Evolutionary conservation across 1,140 invertebrate species (phyloP).

Genomic region (Brachionus manjavacas): DNA sequence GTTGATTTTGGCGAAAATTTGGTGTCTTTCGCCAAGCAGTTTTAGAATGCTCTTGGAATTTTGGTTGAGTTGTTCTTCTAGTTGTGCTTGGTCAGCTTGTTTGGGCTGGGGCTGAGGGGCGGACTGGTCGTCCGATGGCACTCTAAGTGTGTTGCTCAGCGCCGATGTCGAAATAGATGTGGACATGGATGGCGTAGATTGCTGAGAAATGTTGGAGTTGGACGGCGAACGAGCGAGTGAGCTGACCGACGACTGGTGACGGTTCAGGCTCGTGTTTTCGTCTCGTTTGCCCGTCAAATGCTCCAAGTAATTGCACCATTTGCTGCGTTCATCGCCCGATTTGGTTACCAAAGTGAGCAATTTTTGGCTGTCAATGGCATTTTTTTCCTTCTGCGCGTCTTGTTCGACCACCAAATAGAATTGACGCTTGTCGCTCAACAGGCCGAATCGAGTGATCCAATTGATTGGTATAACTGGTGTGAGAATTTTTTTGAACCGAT

Average conservation of each 20-base stretch:
- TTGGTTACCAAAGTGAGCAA: constrained; percentile 8
- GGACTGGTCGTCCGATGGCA: background rate
- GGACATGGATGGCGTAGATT: background rate
- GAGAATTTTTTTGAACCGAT: background rate
- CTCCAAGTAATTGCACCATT: constrained; percentile 12
- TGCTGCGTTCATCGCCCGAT: constrained; percentile 36
- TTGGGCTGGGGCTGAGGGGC: background rate
- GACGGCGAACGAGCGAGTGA: background rate
- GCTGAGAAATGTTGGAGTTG: constrained; percentile 9
- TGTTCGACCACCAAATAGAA: background rate
- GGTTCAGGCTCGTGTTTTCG: background rate
- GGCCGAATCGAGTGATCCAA: constrained; percentile 2
- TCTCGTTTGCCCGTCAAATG: background rate
- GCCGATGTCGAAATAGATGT: background rate
- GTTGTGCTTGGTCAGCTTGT: background rate
- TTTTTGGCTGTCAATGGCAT: background rate
- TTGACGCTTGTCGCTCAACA: background rate
- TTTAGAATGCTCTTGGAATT: background rate
- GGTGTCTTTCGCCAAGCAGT: background rate
- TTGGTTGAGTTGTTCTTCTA: background rate
- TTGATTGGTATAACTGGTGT: background rate
- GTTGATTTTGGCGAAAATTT: background rate
- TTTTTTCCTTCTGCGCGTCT: background rate
- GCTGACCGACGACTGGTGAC: background rate
- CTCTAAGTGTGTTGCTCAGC: background rate